phyloP scores from a whole-genome alignment of 1,140 invertebrate species.

The Musca vetustissima region DNA sequence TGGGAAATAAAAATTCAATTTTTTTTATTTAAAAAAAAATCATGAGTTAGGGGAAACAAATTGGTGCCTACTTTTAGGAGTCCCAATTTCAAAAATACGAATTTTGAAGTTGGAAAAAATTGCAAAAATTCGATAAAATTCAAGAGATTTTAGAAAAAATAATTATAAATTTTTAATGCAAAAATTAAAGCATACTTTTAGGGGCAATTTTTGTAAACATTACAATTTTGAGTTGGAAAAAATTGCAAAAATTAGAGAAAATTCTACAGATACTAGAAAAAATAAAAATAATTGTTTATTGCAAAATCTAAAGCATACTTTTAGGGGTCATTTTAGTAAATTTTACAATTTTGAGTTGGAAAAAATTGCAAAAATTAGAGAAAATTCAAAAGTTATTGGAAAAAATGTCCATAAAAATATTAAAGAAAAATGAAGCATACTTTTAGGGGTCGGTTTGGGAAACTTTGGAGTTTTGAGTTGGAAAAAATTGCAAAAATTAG shows the following conservation, averaged over 20 bases:
- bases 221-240: not conserved
- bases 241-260: too few relatives aligned
- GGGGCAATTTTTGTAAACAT: not conserved
- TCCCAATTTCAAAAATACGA: too few relatives aligned
- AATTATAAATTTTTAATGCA: not conserved
- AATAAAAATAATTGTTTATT: not conserved
- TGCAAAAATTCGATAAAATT: too few relatives aligned
- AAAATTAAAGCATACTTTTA: not conserved
- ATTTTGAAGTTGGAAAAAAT: too few relatives aligned
- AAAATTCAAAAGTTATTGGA: too few relatives aligned
- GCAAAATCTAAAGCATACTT: not conserved
- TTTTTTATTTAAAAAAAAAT: not conserved
- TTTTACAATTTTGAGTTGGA: not conserved
- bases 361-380: too few relatives aligned
- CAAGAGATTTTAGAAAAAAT: too few relatives aligned
- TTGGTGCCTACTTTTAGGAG: not conserved
- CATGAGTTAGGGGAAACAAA: not conserved
- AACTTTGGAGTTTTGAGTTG: not conserved
- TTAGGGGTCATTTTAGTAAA: not conserved
- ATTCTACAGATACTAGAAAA: too few relatives aligned
- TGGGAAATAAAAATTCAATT: constrained; percentile 22
- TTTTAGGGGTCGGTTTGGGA: not conserved
- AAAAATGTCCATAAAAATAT: not conserved
- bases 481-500: too few relatives aligned
- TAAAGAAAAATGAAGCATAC: not conserved